phyloP scores from a whole-genome alignment of 2,888 invertebrate species.

The Polietes domitor region DNA sequence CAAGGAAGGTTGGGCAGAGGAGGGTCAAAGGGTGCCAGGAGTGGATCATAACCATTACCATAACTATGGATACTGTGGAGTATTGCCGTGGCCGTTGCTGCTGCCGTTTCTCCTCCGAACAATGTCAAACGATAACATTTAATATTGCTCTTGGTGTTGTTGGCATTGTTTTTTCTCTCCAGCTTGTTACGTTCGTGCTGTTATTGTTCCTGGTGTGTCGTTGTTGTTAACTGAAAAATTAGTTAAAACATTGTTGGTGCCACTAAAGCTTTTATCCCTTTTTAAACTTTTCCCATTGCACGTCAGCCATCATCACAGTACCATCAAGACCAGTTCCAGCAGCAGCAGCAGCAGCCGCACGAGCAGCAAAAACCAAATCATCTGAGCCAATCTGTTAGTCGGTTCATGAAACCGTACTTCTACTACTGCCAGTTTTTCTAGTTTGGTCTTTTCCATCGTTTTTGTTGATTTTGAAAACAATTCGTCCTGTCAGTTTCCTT shows the following conservation, averaged over 20 bases:
- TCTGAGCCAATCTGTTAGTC: neutral
- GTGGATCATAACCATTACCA: constrained; percentile 28
- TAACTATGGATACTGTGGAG: constrained; percentile 24
- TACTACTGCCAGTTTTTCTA: no score
- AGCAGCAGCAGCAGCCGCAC: neutral
- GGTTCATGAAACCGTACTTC: neutral
- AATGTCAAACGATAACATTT: constrained; percentile 37
- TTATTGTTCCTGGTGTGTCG: neutral
- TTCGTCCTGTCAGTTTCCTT: neutral
- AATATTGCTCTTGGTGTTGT: constrained; percentile 23
- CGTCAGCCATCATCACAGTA: no score
- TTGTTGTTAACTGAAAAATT: constrained; percentile 26
- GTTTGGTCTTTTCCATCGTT: neutral
- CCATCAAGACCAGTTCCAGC: neutral
- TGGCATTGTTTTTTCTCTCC: constrained; percentile 15
- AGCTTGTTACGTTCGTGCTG: neutral
- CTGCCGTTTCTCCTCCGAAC: neutral
- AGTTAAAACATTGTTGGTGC: constrained; percentile 20
- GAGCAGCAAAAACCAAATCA: neutral
- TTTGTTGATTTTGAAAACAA: constrained; percentile 29
- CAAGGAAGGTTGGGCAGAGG: neutral
- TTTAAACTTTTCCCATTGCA: constrained; percentile 14
- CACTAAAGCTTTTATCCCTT: constrained; percentile 23
- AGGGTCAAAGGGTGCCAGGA: constrained; percentile 5
- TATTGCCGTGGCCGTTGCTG: neutral